Evolutionary conservation across 2,113 vertebrate genomes (phyloP).

Genomic region (Copsychus sechellarum): DNA sequence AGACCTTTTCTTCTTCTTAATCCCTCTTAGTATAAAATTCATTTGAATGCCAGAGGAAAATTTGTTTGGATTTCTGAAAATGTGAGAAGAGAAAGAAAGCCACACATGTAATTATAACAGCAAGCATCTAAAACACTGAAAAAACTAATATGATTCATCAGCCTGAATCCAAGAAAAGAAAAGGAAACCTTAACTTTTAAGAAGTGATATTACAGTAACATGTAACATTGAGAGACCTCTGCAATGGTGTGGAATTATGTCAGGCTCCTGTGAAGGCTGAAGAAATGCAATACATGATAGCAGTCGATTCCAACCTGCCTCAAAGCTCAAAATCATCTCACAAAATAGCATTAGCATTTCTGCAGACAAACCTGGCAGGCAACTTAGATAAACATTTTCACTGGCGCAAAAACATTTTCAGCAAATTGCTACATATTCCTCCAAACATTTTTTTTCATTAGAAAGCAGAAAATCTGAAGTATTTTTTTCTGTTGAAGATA

Average conservation of each 20-base stretch:
- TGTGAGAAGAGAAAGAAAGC: neutral
- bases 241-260: neutral
- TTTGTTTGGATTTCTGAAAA: neutral
- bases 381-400: conserved; percentile 15
- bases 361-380: neutral
- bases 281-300: neutral
- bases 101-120: neutral
- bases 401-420: neutral
- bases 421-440: neutral
- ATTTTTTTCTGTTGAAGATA: neutral
- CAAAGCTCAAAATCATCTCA: neutral
- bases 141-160: neutral
- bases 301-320: neutral
- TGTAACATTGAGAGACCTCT: neutral
- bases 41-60: neutral
- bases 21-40: neutral
- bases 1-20: neutral
- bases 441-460: neutral
- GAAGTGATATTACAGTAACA: neutral
- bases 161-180: neutral
- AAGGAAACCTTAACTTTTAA: neutral
- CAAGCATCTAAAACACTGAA: neutral
- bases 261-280: neutral
- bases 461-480: neutral
- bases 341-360: neutral